Percentiles rank a stretch among this genome's conserved stretches.
phyloP scores from a whole-genome alignment of 64 coral and sea anemone species.

The Acropora yongei region DNA sequence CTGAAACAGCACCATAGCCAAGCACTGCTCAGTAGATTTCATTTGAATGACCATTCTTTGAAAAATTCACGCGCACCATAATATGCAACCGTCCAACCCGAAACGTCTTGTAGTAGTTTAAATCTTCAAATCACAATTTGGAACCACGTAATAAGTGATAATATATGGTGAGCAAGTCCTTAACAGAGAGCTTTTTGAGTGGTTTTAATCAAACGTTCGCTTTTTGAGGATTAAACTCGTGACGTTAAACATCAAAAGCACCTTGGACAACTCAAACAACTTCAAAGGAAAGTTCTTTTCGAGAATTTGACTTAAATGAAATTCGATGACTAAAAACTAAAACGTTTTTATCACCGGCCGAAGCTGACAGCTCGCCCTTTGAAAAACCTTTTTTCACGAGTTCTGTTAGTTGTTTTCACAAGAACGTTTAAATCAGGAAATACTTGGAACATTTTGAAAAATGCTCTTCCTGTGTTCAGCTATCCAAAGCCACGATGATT shows the following conservation, averaged over 20 bases:
- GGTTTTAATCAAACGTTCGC: not conserved
- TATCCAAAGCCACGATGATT: not conserved
- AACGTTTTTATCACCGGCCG: not conserved
- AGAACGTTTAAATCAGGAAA: conserved; percentile 15
- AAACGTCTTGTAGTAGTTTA: too few species aligned
- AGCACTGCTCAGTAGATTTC: not conserved
- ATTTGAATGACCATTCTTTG: not conserved
- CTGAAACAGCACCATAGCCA: not conserved
- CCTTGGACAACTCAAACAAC: not conserved
- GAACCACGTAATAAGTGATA: not conserved
- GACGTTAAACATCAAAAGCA: not conserved
- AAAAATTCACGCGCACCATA: too few species aligned
- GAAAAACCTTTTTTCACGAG: not conserved
- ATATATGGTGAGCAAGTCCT: too few species aligned
- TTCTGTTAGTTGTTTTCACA: not conserved
- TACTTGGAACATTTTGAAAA: not conserved
- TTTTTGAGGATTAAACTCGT: not conserved
- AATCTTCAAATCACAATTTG: not conserved
- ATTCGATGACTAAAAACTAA: not conserved
- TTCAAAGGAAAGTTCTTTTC: not conserved
- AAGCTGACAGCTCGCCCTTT: not conserved
- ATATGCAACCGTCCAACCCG: too few species aligned
- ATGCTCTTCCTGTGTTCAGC: not conserved
- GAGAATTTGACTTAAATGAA: not conserved
- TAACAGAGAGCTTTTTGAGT: not conserved